These are phyloP conservation scores for Lagria hirta DNA, from an alignment of 2,888 invertebrate species.

Conservation along the genomic window DNA sequence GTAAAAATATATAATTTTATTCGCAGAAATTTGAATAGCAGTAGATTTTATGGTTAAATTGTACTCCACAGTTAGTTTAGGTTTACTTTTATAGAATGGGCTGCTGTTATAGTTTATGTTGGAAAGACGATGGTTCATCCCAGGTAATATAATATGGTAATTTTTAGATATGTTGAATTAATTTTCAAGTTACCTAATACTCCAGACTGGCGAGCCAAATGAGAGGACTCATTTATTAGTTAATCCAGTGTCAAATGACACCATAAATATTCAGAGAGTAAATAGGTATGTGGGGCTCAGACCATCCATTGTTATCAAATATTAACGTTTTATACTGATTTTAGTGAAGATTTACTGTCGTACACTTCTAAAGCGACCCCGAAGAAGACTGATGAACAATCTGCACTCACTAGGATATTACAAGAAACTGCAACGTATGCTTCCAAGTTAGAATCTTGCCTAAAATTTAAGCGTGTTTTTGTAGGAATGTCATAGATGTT, in stretches of 20 bases:
- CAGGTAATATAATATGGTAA: constrained; percentile 58
- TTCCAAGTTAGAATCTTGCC: constrained; percentile 16
- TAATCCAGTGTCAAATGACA: constrained; percentile 75
- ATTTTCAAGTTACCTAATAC: constrained; percentile 19
- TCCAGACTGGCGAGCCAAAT: constrained; percentile 63
- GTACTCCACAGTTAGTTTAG: no score
- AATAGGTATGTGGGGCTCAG: constrained; percentile 56
- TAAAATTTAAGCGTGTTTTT: no score
- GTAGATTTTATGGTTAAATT: no score
- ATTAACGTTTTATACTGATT: constrained; percentile 30
- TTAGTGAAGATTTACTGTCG: constrained; percentile 66
- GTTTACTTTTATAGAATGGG: constrained; percentile 64
- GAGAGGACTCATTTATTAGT: constrained; percentile 79
- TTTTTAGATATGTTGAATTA: constrained; percentile 1
- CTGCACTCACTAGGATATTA: constrained; percentile 83
- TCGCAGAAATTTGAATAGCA: no score
- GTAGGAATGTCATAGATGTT: constrained; percentile 91
- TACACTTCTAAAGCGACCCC: constrained; percentile 65
- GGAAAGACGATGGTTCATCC: constrained; percentile 68
- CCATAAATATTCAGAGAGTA: constrained; percentile 69
- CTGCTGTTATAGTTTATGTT: constrained; percentile 70
- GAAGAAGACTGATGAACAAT: constrained; percentile 87
- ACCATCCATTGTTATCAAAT: constrained; percentile 4
- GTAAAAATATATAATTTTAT: no score
- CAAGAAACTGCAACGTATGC: constrained; percentile 88